Conservation (phyloP, 1,140 invertebrate species). For the Epicauta chinensis region DNA sequence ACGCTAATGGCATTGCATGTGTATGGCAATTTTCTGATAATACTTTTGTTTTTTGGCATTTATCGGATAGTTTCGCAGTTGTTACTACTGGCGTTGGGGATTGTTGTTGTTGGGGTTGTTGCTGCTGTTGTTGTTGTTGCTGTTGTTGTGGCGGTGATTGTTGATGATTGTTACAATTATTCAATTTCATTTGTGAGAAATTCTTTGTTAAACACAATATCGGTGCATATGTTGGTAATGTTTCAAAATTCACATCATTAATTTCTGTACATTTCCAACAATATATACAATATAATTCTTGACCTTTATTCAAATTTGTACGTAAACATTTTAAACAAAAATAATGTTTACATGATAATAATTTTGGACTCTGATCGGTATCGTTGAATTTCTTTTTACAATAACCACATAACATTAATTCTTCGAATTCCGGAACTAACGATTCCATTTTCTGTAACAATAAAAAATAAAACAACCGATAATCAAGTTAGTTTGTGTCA, state of each 20-base stretch:
- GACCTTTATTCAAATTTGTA: conserved; percentile 54
- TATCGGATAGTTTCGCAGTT: conserved; percentile 3
- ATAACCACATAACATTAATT: conserved; percentile 61
- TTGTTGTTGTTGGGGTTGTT: conserved; percentile 1
- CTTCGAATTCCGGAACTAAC: conserved; percentile 58
- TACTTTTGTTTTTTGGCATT: conserved; percentile 23
- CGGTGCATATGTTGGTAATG: conserved; percentile 58
- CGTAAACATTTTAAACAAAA: conserved; percentile 69
- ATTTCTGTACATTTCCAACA: conserved; percentile 62
- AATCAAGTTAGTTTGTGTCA: too few relatives aligned
- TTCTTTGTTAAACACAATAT: conserved; percentile 57
- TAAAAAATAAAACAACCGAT: neutral
- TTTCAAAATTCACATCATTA: conserved; percentile 54
- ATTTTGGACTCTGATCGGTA: conserved; percentile 59
- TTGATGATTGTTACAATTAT: conserved; percentile 4
- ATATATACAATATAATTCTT: conserved; percentile 59
- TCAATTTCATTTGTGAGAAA: conserved; percentile 51
- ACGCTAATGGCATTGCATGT: conserved; percentile 63
- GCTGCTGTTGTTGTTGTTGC: neutral
- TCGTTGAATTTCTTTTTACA: conserved; percentile 64
- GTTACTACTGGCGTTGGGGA: conserved; percentile 3
- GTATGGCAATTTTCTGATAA: conserved; percentile 59
- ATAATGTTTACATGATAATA: conserved; percentile 68
- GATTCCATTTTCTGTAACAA: conserved; percentile 45
- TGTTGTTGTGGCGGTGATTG: neutral